A percentile compares a stretch with the other conserved stretches of the same genome.
Evolutionary conservation across 2,113 vertebrate genomes (phyloP).

Genomic region (Candoia aspera): DNA sequence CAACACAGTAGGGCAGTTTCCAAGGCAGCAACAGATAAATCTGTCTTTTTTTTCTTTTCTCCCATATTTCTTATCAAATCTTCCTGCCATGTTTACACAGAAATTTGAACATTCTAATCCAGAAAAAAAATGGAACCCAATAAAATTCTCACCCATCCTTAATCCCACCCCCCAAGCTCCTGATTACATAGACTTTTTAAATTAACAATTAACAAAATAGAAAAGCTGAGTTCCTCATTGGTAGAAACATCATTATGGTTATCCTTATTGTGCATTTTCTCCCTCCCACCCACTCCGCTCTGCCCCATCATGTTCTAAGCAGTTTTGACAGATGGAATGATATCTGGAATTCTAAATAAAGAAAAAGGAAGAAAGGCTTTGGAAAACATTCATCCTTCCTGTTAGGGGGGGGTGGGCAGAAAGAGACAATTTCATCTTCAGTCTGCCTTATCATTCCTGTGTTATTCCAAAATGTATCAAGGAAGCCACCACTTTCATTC

Average conservation of each 20-base stretch:
- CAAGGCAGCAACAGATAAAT: background rate
- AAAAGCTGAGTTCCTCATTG: background rate
- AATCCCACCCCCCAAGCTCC: background rate
- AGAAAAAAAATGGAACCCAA: background rate
- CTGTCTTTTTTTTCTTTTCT: background rate
- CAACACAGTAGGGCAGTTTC: background rate
- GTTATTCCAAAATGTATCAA: background rate
- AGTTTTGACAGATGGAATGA: background rate
- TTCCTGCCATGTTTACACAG: background rate
- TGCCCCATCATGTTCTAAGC: background rate
- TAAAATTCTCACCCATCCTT: background rate
- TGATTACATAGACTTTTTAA: background rate
- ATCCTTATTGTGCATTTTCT: background rate
- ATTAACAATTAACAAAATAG: background rate
- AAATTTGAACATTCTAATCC: background rate
- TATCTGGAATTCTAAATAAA: slow-evolving; percentile 19
- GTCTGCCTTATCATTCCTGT: background rate
- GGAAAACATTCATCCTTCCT: background rate
- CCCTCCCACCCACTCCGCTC: background rate
- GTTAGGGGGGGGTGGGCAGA: background rate
- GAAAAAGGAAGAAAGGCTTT: slow-evolving; percentile 28
- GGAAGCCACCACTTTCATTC: background rate
- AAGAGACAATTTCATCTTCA: background rate
- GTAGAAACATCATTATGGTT: background rate
- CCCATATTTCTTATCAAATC: background rate